Conservation (phyloP, 2,113 vertebrate species). For the Lampris incognitus region DNA sequence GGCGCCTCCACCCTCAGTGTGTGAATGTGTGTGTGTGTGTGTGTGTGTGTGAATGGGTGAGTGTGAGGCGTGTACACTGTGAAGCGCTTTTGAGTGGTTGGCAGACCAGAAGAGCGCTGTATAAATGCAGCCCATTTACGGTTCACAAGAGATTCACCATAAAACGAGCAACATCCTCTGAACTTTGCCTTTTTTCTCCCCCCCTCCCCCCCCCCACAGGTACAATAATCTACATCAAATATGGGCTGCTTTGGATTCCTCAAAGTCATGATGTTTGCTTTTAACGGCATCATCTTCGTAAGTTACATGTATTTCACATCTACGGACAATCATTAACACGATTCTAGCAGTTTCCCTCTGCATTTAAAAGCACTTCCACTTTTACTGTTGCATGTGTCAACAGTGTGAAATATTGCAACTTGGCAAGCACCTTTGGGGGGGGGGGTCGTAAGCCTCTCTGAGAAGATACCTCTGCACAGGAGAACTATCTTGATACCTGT, state of each 20-base stretch:
- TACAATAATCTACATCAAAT: slow-evolving; percentile 30
- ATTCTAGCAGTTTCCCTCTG: too few relatives aligned
- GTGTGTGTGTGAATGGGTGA: too few relatives aligned
- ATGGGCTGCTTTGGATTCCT: slow-evolving; percentile 85
- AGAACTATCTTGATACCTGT: neutral
- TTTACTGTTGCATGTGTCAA: neutral
- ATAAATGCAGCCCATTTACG: too few relatives aligned
- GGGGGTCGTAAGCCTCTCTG: too few relatives aligned
- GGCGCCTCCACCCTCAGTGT: too few relatives aligned
- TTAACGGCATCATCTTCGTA: slow-evolving; percentile 87
- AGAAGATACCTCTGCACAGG: neutral
- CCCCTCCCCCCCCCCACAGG: slow-evolving; percentile 36
- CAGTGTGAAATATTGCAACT: neutral
- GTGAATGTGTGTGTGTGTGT: too few relatives aligned
- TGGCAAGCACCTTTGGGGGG: too few relatives aligned
- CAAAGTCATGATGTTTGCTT: slow-evolving; percentile 83
- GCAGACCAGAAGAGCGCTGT: too few relatives aligned
- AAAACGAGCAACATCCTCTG: neutral
- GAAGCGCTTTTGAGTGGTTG: too few relatives aligned
- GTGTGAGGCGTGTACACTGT: too few relatives aligned
- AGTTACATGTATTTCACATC: slow-evolving; percentile 60
- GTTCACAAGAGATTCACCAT: neutral
- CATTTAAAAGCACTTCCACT: neutral
- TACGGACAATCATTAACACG: too few relatives aligned
- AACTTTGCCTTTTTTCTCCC: neutral